Conservation (phyloP, 2,113 vertebrate genomes). For the Microcebus lehilahytsara region DNA sequence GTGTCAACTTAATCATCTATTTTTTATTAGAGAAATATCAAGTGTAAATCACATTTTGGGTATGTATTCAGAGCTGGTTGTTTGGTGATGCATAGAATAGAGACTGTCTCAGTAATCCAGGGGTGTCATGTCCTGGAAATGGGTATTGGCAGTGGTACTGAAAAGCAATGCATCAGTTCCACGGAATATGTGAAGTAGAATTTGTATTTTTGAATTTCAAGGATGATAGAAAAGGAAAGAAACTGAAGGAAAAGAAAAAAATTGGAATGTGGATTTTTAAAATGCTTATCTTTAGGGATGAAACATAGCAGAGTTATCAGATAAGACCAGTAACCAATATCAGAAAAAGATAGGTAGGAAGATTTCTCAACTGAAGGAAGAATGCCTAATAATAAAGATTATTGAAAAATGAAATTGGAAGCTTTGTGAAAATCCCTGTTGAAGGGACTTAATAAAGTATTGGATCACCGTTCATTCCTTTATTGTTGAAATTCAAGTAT, state of each 20-base stretch:
- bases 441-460: background rate
- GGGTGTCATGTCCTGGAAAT: background rate
- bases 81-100: background rate
- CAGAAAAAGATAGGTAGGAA: background rate
- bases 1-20: background rate
- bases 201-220: background rate
- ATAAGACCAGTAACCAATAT: background rate
- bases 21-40: background rate
- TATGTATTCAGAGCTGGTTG: background rate
- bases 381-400: background rate
- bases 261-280: background rate
- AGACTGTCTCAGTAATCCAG: background rate
- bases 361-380: background rate
- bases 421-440: background rate
- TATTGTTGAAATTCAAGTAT: background rate
- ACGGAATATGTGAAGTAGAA: background rate
- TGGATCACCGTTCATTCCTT: background rate
- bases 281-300: background rate
- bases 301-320: background rate
- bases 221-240: background rate
- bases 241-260: background rate
- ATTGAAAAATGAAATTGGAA: background rate
- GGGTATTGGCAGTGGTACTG: background rate
- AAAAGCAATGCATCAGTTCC: background rate
- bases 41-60: background rate